Evolutionary conservation across 2,797 vertebrate genomes (phyloP), one percentile per base, ranked within the genome.

Genomic region (Tachyglossus aculeatus): DNA sequence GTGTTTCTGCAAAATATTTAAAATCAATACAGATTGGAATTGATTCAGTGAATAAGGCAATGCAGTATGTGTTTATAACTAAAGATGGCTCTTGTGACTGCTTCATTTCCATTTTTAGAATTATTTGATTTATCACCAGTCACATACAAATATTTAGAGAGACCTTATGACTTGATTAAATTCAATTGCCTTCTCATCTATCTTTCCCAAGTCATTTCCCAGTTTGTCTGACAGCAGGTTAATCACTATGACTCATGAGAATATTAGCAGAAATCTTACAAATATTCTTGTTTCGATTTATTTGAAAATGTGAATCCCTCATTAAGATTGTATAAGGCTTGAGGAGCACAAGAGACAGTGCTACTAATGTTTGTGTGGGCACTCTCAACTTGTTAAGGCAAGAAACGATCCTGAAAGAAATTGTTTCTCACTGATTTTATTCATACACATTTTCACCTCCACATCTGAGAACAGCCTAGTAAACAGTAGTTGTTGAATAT

Each of bases 151-250:
- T 32, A 83, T 79, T 61, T 67, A 61, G 22, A 60, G 47, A 71
- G 64, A 63, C 21, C 8, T 36, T 61, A 50, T 58, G 83, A 80
- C 10, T 34, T 68, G 59, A 72, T 77, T 74, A 81, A 67, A 82
- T 67, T 18, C 33, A 45, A 75, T 70, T 1, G 0, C n/a, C 7
- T 64, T 51, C 15, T 62, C 51, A 54, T 64, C 40, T 47, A 64
- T 43, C 13, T 45, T 82, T 38, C 21, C 18, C 53, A 75, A 40
- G 11, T 21, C 24, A 38, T 8, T 52, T 84, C 8, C 24, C 67
- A 60, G 39, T 80, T 75, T 56, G 72, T 78, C 55, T 75, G 67
- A 67, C n/a, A 70, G 15, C 9, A 52, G 5, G 6, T 78, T 82
- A 80, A 83, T 82, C 37, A 64, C 44, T 72, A 38, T 58, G 44